Evolutionary conservation across 92 coral and sea anemone species (phyloP).

Genomic region (Epizoanthus rinbou): DNA sequence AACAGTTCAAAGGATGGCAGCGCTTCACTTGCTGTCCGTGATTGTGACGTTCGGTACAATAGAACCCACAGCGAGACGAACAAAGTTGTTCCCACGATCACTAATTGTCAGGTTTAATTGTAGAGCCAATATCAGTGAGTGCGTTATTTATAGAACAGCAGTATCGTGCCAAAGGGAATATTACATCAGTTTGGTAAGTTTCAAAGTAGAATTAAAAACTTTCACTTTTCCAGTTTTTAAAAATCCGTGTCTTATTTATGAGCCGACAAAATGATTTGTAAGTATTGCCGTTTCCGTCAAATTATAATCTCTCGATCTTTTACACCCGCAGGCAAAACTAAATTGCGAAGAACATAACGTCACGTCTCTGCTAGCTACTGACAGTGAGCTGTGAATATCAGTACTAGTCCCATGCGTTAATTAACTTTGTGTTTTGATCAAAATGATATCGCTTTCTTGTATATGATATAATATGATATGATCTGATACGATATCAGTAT

Average conservation of each 20-base stretch:
- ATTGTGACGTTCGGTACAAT: slow-evolving; percentile 1
- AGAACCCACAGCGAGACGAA: neutral
- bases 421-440: too few relatives aligned
- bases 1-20: neutral
- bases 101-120: neutral
- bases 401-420: too few relatives aligned
- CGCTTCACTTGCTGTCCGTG: slow-evolving; percentile 1
- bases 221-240: neutral
- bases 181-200: neutral
- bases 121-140: neutral
- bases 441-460: too few relatives aligned
- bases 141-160: neutral
- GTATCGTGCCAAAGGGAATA: neutral
- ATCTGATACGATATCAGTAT: too few relatives aligned
- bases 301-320: neutral
- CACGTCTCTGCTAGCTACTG: neutral
- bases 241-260: neutral
- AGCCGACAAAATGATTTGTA: neutral
- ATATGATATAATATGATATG: too few relatives aligned
- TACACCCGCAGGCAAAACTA: neutral
- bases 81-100: neutral
- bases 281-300: neutral
- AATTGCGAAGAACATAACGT: neutral
- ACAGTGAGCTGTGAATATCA: too few relatives aligned
- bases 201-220: neutral